These are phyloP conservation scores for Danio kyathit DNA, from an alignment of 2,797 vertebrate genomes.

Conservation along the genomic window DNA sequence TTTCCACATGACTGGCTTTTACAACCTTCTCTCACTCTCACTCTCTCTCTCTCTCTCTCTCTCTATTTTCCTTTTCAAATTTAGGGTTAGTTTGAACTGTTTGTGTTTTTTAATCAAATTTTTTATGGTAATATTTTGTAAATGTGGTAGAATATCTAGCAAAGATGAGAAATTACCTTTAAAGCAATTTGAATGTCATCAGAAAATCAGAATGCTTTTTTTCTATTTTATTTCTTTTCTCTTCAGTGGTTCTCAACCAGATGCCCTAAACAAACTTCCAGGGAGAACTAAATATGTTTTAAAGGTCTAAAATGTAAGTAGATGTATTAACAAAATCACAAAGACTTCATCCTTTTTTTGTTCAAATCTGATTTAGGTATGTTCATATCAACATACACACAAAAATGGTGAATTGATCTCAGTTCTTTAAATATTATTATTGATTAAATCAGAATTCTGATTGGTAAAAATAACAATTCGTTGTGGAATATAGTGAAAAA, in stretches of 20 bases:
- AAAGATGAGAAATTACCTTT: slow-evolving; percentile 20
- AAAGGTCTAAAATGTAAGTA: neutral
- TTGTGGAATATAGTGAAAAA: too few relatives aligned
- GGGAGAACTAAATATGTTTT: neutral
- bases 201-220: neutral
- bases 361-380: too few relatives aligned
- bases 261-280: neutral
- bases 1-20: neutral
- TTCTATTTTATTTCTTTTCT: neutral
- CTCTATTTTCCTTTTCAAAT: neutral
- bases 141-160: slow-evolving; percentile 25
- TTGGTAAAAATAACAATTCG: too few relatives aligned
- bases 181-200: slow-evolving; percentile 27
- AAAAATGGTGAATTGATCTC: too few relatives aligned
- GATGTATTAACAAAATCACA: neutral
- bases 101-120: slow-evolving; percentile 15
- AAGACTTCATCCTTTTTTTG: neutral
- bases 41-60: neutral
- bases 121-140: slow-evolving; percentile 27
- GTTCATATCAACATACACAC: too few relatives aligned
- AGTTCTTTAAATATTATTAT: too few relatives aligned
- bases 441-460: too few relatives aligned
- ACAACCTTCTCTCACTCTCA: neutral
- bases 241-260: slow-evolving; percentile 17
- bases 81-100: neutral